phyloP scores from a whole-genome alignment of 2,113 vertebrate species.

The Thryonomys swinderianus region DNA sequence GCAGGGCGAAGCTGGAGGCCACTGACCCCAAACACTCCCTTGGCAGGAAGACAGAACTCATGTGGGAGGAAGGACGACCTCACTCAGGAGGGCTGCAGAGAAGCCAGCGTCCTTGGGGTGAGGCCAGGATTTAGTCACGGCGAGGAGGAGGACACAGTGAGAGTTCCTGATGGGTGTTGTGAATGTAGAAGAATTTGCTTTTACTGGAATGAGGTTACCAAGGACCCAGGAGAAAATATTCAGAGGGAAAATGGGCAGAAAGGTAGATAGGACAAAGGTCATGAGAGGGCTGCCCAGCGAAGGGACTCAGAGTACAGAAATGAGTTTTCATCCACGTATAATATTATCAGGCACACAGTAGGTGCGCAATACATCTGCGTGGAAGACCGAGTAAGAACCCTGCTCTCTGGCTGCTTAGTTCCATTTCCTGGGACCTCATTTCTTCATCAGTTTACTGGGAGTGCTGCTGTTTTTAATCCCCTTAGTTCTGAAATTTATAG shows the following conservation, averaged over 20 bases:
- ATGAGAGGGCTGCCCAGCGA: background rate
- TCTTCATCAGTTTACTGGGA: conserved; percentile 38
- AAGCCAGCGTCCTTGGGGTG: conserved; percentile 4
- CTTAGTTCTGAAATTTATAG: conserved; percentile 7
- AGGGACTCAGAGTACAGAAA: background rate
- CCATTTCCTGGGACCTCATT: conserved; percentile 25
- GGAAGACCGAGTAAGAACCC: background rate
- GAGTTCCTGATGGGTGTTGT: background rate
- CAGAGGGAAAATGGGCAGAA: background rate
- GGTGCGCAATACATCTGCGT: background rate
- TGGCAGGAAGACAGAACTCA: background rate
- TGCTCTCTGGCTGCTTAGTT: background rate
- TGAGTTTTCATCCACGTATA: background rate
- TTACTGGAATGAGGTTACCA: background rate
- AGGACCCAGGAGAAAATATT: background rate
- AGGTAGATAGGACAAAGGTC: background rate
- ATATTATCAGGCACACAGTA: background rate
- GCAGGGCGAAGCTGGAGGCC: background rate
- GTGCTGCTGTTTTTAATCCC: background rate
- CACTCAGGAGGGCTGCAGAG: background rate
- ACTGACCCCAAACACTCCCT: conserved; percentile 1
- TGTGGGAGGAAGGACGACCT: background rate
- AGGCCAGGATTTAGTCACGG: background rate
- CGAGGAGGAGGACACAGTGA: background rate
- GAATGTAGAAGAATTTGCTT: background rate